Conservation (phyloP, 2,113 vertebrate genomes). For the Microtus oregoni region DNA sequence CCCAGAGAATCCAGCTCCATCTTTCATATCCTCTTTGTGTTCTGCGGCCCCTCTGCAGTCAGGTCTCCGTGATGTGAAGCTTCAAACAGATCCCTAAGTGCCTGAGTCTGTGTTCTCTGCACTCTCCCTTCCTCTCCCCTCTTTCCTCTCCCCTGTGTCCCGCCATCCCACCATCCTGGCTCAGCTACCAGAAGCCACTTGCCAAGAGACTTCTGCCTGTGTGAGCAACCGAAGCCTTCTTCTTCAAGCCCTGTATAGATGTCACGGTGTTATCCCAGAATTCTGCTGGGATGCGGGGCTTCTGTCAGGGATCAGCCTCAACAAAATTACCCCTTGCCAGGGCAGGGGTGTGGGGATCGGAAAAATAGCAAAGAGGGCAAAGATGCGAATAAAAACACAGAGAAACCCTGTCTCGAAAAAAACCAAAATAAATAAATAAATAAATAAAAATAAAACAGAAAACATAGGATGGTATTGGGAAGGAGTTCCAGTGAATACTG, state of each 20-base stretch:
- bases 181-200: not conserved
- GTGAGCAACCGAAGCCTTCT: no score
- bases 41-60: not conserved
- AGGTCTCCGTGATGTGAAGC: not conserved
- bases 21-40: not conserved
- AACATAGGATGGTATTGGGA: no score
- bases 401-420: no score
- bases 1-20: not conserved
- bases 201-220: not conserved
- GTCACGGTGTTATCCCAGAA: not conserved
- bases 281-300: not conserved
- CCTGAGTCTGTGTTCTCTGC: rapidly evolving
- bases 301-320: no score
- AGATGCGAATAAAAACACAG: no score
- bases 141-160: not conserved
- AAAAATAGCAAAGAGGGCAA: no score
- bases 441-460: no score
- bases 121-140: not conserved
- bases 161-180: rapidly evolving
- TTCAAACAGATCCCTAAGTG: not conserved
- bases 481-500: no score
- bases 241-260: not conserved
- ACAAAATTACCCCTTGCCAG: no score
- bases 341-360: no score
- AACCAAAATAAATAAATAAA: no score